Conservation (phyloP, 2,797 vertebrate species). For the Margarornis squamiger region DNA sequence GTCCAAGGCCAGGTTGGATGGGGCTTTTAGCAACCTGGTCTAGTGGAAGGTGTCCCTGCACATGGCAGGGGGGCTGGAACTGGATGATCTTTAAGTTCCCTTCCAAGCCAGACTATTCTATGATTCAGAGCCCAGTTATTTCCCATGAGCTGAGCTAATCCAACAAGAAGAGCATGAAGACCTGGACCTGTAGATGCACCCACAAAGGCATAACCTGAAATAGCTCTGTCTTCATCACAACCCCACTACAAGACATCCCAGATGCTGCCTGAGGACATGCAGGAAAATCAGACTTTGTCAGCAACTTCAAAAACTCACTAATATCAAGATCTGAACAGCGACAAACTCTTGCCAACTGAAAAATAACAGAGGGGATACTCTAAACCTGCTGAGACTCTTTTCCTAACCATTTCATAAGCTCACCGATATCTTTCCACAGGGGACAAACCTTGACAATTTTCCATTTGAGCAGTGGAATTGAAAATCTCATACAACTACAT, state of each 20-base stretch:
- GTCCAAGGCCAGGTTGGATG: not conserved
- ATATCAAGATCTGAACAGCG: fast-evolving
- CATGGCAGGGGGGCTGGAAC: not conserved
- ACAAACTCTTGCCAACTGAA: not conserved
- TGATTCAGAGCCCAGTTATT: not conserved
- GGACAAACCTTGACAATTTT: not conserved
- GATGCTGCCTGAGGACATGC: not conserved
- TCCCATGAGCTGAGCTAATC: not conserved
- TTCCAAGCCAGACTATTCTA: not conserved
- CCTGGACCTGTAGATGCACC: not conserved
- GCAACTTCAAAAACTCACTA: not conserved
- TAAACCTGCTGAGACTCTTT: not conserved
- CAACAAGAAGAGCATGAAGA: not conserved
- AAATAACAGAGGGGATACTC: not conserved
- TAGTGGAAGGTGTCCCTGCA: not conserved
- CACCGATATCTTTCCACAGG: not conserved
- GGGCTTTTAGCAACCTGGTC: not conserved
- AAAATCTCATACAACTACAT: not conserved
- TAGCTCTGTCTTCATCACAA: not conserved
- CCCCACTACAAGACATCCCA: not conserved
- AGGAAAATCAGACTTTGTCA: not conserved
- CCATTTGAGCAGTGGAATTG: not conserved
- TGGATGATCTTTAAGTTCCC: not conserved
- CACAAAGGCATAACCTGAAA: not conserved
- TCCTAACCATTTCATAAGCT: not conserved